Evolutionary conservation across 2,888 invertebrate species (phyloP).

Genomic region (Watsonalla binaria): DNA sequence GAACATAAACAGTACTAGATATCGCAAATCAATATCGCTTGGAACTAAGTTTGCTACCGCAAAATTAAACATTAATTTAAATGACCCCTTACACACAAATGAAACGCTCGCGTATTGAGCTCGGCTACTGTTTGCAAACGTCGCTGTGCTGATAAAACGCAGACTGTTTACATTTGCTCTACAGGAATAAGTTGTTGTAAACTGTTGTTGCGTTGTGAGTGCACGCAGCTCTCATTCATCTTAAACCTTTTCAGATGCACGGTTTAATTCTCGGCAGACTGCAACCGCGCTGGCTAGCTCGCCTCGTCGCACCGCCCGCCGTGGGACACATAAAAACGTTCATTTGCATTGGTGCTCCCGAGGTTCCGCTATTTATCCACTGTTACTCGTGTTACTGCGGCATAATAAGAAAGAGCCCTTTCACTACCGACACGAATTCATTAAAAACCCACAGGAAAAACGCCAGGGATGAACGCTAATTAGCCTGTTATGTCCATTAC

Average conservation of each 20-base stretch:
- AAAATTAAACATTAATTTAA: background rate
- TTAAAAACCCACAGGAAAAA: constrained; percentile 55
- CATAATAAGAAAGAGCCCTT: constrained; percentile 62
- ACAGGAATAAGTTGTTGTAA: constrained; percentile 68
- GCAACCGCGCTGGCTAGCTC: constrained; percentile 27
- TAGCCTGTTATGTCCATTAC: constrained; percentile 33
- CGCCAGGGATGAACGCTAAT: constrained; percentile 44
- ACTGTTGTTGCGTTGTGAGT: constrained; percentile 66
- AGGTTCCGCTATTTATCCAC: constrained; percentile 61
- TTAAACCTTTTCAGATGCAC: constrained; percentile 69
- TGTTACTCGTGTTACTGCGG: constrained; percentile 45
- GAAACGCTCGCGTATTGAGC: constrained; percentile 19
- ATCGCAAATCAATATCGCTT: constrained; percentile 23
- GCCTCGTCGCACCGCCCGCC: constrained; percentile 27
- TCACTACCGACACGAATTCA: constrained; percentile 48
- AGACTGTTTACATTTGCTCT: constrained; percentile 59
- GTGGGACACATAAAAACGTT: constrained; percentile 60
- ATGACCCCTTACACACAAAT: constrained; percentile 5
- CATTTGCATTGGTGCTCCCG: constrained; percentile 66
- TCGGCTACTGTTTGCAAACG: constrained; percentile 32
- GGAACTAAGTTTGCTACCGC: background rate
- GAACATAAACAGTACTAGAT: too few species aligned
- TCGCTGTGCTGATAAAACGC: constrained; percentile 45
- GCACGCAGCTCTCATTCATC: constrained; percentile 62
- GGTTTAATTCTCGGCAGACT: constrained; percentile 65